A percentile compares a stretch with the other conserved stretches of the same genome.
phyloP scores from a whole-genome alignment of 2,113 vertebrate species.

The Triplophysa dalaica region DNA sequence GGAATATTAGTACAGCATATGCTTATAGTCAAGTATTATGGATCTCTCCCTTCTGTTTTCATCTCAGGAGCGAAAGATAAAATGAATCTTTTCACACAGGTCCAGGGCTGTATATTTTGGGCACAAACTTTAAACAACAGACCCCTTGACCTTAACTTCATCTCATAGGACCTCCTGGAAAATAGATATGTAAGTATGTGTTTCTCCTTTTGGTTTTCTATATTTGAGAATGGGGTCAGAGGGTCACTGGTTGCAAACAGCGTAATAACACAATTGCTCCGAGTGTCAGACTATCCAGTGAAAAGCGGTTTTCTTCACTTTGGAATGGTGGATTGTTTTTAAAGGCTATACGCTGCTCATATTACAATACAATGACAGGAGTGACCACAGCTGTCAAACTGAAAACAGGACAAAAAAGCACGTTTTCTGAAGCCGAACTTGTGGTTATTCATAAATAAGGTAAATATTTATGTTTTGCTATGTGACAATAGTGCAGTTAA shows the following conservation, averaged over 20 bases:
- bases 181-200: slow-evolving; percentile 2
- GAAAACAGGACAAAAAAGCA: too few species aligned
- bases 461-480: too few species aligned
- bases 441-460: too few species aligned
- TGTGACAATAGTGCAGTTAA: too few species aligned
- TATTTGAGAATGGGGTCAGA: background rate
- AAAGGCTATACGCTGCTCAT: background rate
- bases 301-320: slow-evolving; percentile 29
- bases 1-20: too few species aligned
- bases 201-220: slow-evolving; percentile 11
- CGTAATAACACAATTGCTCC: slow-evolving; percentile 51
- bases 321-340: slow-evolving; percentile 11
- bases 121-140: background rate
- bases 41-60: too few species aligned
- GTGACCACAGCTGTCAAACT: background rate
- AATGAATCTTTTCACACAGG: background rate
- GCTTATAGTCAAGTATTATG: too few species aligned
- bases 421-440: too few species aligned
- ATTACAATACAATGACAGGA: background rate
- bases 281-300: slow-evolving; percentile 39
- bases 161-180: background rate
- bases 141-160: background rate
- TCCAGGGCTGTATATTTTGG: background rate
- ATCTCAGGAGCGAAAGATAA: too few species aligned
- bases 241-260: slow-evolving; percentile 24